phyloP scores from a whole-genome alignment of 2,888 invertebrate genomes.

The Physocephala rufipes region DNA sequence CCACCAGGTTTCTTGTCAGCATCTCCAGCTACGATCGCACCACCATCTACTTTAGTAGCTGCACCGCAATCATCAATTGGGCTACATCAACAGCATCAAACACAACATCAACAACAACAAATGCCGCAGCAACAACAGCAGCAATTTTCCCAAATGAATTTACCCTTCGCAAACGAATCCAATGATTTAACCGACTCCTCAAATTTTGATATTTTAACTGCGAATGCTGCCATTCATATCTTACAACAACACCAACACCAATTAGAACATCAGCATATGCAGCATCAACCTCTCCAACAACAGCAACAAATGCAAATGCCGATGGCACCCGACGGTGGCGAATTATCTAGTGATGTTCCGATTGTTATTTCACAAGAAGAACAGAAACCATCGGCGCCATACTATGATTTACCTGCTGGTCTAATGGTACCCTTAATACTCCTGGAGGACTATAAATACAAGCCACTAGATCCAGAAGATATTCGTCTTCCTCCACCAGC shows the following conservation, averaged over 20 bases:
- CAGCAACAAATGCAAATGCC: conserved; percentile 25
- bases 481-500: conserved; percentile 94
- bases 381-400: conserved; percentile 89
- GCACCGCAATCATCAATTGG: conserved; percentile 28
- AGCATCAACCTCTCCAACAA: conserved; percentile 47
- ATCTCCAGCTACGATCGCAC: conserved; percentile 46
- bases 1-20: conserved; percentile 77
- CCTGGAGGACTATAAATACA: conserved; percentile 90
- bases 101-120: conserved; percentile 25
- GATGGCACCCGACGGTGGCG: conserved; percentile 26
- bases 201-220: conserved; percentile 49
- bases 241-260: conserved; percentile 55
- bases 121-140: conserved; percentile 38
- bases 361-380: conserved; percentile 70
- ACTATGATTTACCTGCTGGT: conserved; percentile 96
- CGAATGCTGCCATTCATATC: conserved; percentile 56
- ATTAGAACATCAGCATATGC: conserved; percentile 34
- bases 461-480: conserved; percentile 86
- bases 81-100: conserved; percentile 24
- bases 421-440: conserved; percentile 97
- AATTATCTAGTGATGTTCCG: conserved; percentile 38
- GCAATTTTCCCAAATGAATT: conserved; percentile 27
- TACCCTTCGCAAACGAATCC: conserved; percentile 7
- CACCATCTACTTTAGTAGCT: conserved; percentile 42
- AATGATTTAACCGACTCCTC: conserved; percentile 8